Evolutionary conservation across 2,797 vertebrate genomes (phyloP), one percentile per base, ranked within the genome.

Genomic region (Nannoperca australis): DNA sequence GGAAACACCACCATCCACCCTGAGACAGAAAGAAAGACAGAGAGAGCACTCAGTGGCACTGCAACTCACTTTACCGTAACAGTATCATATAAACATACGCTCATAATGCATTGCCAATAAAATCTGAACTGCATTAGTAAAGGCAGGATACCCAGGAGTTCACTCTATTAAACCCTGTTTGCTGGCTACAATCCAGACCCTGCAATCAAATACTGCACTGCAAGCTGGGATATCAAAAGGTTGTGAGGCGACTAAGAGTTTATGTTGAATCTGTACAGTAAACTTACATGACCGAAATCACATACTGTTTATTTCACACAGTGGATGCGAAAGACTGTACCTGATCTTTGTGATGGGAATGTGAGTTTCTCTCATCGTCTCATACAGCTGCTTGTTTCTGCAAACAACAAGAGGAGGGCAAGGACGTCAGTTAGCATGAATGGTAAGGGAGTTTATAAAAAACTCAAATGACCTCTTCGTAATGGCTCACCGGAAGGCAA

Each of bases 381-480:
- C 97, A 84, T 96, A 97, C 0, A 99, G 95, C 84, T 97, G 97
- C 87, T 98, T 98, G 90, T 98, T 99, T 90, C 98, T 99, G 79
- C 80, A 40, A 90, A 90, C 81, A 89, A 71, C 62, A 84, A 70
- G 17, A 63, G 17, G 0, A 42, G 24, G 1, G 10, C 42, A 27
- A 27, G 44, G 34, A 49, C 38, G 50, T 67, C 20, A 72, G 49
- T 63, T 20, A 34, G 45, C 7, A 56, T 2, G 10, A 49, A 64
- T 5, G 15, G 2, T 13, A 2, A 13, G 47, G 14, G 53, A 0
- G 2, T 40, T 13, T 5, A 12, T 12, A 38, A 42, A 40, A 38
- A 42, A 69, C 2, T 22, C 5, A 65, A 70, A 53, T 5, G 0
- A 3, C 13, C 20, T 24, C 4, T 42, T 51, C 1, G 34, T 63